phyloP scores from a whole-genome alignment of 2,113 vertebrate genomes.

The Cyanoramphus novaezelandiae region DNA sequence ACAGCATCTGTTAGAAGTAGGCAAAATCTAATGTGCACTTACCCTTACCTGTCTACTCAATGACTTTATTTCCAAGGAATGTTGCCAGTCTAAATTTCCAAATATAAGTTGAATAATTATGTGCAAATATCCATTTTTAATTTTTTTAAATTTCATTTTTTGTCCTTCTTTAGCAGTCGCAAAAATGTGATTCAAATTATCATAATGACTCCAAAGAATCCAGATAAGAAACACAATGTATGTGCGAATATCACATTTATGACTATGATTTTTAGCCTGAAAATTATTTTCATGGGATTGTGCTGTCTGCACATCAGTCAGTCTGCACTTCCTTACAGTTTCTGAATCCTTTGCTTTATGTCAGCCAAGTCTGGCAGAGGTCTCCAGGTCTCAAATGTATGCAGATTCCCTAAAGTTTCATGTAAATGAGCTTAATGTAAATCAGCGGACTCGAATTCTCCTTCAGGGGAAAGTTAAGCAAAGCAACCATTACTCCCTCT shows the following conservation, averaged over 20 bases:
- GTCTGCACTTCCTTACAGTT: background rate
- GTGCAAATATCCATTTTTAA: background rate
- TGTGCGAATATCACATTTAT: background rate
- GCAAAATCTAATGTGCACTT: background rate
- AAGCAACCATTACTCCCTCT: background rate
- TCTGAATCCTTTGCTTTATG: background rate
- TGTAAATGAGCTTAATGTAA: background rate
- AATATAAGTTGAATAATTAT: background rate
- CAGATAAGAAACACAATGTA: background rate
- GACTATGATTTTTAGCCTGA: background rate
- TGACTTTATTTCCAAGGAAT: background rate
- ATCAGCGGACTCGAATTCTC: background rate
- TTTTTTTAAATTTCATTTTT: background rate
- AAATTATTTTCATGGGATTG: background rate
- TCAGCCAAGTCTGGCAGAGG: background rate
- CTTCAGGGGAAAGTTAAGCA: background rate
- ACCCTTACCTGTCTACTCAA: background rate
- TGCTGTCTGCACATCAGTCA: background rate
- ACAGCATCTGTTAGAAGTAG: background rate
- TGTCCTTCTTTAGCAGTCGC: background rate
- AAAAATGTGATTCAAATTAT: background rate
- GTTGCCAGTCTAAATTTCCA: background rate
- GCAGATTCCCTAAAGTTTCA: background rate
- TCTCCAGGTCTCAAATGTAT: background rate
- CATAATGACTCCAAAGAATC: background rate